Conservation (phyloP, 2,888 invertebrate genomes). For the Lycophotia porphyrea region DNA sequence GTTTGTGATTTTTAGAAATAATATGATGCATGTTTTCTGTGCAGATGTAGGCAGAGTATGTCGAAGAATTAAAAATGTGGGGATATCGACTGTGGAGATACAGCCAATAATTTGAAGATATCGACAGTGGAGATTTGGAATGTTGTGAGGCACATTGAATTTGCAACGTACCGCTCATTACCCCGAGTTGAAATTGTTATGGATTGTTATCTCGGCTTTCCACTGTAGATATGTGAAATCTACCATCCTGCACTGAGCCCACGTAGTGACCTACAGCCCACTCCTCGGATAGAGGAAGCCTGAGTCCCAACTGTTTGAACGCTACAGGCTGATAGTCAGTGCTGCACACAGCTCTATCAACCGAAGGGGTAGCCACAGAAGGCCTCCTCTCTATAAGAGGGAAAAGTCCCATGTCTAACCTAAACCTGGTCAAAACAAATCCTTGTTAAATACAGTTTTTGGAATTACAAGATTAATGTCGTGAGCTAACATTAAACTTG, state of each 20-base stretch:
- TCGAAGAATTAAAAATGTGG: too few relatives aligned
- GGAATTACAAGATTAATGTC: too few relatives aligned
- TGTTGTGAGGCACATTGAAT: not conserved
- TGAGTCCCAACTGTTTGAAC: not conserved
- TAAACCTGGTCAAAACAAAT: not conserved
- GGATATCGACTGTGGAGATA: not conserved
- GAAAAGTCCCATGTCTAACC: not conserved
- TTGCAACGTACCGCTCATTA: not conserved
- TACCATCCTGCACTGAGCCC: not conserved
- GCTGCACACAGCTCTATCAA: not conserved
- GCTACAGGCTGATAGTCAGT: not conserved
- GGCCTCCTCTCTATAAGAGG: not conserved
- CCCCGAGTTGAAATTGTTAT: not conserved
- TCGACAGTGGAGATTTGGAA: not conserved
- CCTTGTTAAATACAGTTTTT: not conserved
- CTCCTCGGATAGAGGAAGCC: not conserved
- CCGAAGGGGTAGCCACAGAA: not conserved
- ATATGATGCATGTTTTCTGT: not conserved
- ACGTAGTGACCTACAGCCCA: not conserved
- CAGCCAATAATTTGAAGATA: too few relatives aligned
- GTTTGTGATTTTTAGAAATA: not conserved
- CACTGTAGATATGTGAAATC: too few relatives aligned
- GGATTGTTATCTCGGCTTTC: not conserved
- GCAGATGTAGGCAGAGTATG: not conserved
- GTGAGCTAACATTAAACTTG: not conserved